Evolutionary conservation across 2,797 vertebrate genomes (phyloP).

Genomic region (Amniataba percoides): DNA sequence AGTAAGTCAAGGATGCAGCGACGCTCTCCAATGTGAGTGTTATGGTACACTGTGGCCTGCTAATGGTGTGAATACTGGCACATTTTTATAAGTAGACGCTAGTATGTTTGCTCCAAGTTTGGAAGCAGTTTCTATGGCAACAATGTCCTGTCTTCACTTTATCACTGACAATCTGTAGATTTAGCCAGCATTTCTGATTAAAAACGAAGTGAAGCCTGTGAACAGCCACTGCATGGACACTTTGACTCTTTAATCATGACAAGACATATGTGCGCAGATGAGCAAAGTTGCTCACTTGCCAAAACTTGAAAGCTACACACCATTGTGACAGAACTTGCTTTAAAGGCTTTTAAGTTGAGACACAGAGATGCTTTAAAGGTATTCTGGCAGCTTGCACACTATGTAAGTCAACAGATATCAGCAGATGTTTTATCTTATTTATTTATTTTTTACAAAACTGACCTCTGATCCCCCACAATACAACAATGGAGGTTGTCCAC

Average conservation of each 20-base stretch:
- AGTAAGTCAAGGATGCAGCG: constrained; percentile 68
- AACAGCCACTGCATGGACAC: constrained; percentile 47
- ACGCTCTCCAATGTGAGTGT: constrained; percentile 70
- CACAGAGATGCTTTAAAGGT: constrained; percentile 68
- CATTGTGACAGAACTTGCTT: constrained; percentile 70
- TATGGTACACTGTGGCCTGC: constrained; percentile 79
- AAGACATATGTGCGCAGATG: constrained; percentile 67
- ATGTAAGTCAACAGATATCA: constrained; percentile 68
- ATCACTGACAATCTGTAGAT: constrained; percentile 73
- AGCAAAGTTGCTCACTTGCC: constrained; percentile 53
- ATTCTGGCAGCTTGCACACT: constrained; percentile 66
- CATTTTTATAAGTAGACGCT: constrained; percentile 82
- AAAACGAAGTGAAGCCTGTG: constrained; percentile 55
- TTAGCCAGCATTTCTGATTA: constrained; percentile 66
- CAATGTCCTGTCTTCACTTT: constrained; percentile 69
- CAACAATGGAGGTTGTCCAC: constrained; percentile 58
- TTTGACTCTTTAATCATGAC: constrained; percentile 66
- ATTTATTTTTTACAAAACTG: constrained; percentile 63
- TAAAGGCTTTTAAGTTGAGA: constrained; percentile 71
- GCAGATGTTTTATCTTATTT: constrained; percentile 75
- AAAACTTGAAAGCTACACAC: constrained; percentile 65
- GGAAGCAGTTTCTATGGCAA: constrained; percentile 86
- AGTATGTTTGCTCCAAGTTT: constrained; percentile 83
- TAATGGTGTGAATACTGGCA: constrained; percentile 84
- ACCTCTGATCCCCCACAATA: constrained; percentile 60